Evolutionary conservation across 1,140 invertebrate species (phyloP), one percentile per base, ranked within the genome.

Genomic region (Lepidostoma basale): DNA sequence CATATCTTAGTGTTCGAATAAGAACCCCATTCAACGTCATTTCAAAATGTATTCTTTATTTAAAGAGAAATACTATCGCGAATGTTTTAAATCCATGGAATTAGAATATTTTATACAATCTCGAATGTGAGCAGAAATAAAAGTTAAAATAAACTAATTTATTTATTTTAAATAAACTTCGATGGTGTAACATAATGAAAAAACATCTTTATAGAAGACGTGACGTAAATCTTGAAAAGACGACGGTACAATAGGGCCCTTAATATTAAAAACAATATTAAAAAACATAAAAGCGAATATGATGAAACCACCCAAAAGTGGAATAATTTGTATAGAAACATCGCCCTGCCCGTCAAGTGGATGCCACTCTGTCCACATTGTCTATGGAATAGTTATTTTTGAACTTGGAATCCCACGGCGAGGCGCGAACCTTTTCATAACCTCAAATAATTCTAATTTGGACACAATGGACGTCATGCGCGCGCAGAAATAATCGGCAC

Each of bases 401-500:
- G 28, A 44, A 26, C 20, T 28, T 30, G 64, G 66, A 65, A 59
- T 65, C 70, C 70, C 67, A 68, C 40, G 62, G 70, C 6, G 70
- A 49, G 60, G 54, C 52, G 39, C 25, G 26, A 14, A 23, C 36
- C 62, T 66, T 65, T 65, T 67, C 12, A 20, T n/a, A 52, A 23
- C 10, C 30, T 33, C 16, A 62, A 62, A 45, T 26, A 62, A 49
- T 47, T 62, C 58, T 16, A 62, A 67, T 70, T 47, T 45, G 30
- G 10, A 60, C 20, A 66, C 66, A 68, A 72, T 72, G 23, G 70
- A 72, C 70, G 63, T 72, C 70, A 72, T 69, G 67, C 66, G 54
- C 70, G 66, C 67, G 70, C 70, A 72, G 56, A 72, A 67, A 72
- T 72, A 72, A 72, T 72, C 58, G 63, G 45, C 63, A 56, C 44